Conservation (phyloP, 2,797 vertebrate genomes). For the Chaenodraco wilsoni region DNA sequence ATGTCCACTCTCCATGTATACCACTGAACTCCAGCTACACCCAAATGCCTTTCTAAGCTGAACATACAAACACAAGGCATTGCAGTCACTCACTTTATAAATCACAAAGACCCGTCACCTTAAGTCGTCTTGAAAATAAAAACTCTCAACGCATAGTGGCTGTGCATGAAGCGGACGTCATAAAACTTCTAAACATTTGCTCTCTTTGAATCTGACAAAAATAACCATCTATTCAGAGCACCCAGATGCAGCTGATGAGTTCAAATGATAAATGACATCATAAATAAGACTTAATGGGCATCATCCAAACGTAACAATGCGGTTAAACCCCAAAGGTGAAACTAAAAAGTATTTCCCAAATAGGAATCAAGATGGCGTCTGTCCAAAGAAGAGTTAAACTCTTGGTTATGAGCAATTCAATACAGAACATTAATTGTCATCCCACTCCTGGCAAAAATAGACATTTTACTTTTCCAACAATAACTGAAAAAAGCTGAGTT, state of each 20-base stretch:
- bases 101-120: slow-evolving; percentile 34
- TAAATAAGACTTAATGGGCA: slow-evolving; percentile 56
- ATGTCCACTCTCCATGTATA: slow-evolving; percentile 35
- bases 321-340: slow-evolving; percentile 29
- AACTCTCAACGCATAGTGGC: slow-evolving; percentile 41
- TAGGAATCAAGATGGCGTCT: slow-evolving; percentile 14
- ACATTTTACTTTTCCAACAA: slow-evolving; percentile 37
- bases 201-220: slow-evolving; percentile 42
- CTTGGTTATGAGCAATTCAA: slow-evolving; percentile 36
- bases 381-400: slow-evolving; percentile 30
- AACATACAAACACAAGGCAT: slow-evolving; percentile 43
- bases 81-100: slow-evolving; percentile 38
- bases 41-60: slow-evolving; percentile 30
- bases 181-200: slow-evolving; percentile 34
- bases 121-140: slow-evolving; percentile 32
- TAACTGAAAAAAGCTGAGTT: slow-evolving; percentile 65
- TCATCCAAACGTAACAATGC: slow-evolving; percentile 32
- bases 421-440: slow-evolving; percentile 47
- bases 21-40: slow-evolving; percentile 18
- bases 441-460: slow-evolving; percentile 22
- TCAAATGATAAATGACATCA: slow-evolving; percentile 29
- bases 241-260: slow-evolving; percentile 37
- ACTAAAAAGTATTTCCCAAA: slow-evolving; percentile 33
- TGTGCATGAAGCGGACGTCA: slow-evolving; percentile 56
- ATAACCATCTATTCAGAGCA: slow-evolving; percentile 35